phyloP scores from a whole-genome alignment of 2,113 vertebrate genomes.

The Euleptes europaea region DNA sequence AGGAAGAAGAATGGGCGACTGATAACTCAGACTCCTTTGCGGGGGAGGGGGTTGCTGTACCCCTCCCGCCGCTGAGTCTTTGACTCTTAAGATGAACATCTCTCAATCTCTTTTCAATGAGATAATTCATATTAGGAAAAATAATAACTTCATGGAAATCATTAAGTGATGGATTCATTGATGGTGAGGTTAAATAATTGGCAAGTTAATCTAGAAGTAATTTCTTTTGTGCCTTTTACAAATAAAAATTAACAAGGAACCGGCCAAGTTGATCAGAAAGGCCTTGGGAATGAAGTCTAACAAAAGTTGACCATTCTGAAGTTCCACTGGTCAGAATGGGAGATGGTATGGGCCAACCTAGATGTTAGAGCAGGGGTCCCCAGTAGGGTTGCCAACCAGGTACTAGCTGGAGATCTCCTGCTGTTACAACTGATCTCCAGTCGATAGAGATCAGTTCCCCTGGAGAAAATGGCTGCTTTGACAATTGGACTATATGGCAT shows the following conservation, averaged over 20 bases:
- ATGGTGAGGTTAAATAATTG: neutral
- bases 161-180: neutral
- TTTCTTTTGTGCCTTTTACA: neutral
- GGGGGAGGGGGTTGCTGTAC: neutral
- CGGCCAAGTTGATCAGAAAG: neutral
- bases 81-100: neutral
- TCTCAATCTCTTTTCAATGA: fast-evolving
- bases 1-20: neutral
- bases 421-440: too few relatives aligned
- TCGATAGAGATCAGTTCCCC: too few relatives aligned
- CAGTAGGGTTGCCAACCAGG: too few relatives aligned
- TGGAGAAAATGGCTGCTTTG: too few relatives aligned
- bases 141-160: fast-evolving
- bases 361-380: too few relatives aligned
- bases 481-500: too few relatives aligned
- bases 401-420: too few relatives aligned
- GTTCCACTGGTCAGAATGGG: neutral
- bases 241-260: neutral
- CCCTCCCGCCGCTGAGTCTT: fast-evolving
- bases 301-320: neutral
- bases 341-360: neutral
- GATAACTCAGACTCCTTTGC: neutral
- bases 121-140: neutral
- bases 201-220: neutral
- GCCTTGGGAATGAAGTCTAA: neutral